Percentiles rank a stretch among this genome's conserved stretches.
phyloP scores from a whole-genome alignment of 2,888 invertebrate genomes.

The Caenorhabditis panamensis region DNA sequence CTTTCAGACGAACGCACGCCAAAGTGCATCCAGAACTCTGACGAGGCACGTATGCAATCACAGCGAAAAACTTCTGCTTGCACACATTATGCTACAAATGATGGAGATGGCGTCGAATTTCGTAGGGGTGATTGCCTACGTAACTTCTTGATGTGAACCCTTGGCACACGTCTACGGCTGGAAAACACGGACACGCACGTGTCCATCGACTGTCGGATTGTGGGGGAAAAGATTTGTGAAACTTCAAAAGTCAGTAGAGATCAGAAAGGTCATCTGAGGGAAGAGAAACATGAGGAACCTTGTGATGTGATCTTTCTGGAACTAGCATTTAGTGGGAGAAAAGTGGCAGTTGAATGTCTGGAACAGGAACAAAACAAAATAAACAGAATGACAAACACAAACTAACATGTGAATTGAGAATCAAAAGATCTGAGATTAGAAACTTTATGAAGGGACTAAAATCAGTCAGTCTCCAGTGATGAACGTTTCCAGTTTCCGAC shows the following conservation, averaged over 20 bases:
- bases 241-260: background rate
- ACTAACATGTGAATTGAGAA: too few relatives aligned
- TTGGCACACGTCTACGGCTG: background rate
- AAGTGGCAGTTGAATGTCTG: too few relatives aligned
- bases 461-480: too few relatives aligned
- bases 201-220: background rate
- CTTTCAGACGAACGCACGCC: background rate
- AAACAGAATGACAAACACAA: too few relatives aligned
- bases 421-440: too few relatives aligned
- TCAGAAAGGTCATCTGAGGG: too few relatives aligned
- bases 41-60: constrained; percentile 31
- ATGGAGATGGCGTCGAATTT: constrained; percentile 6
- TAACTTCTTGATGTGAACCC: constrained; percentile 19
- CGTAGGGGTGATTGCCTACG: constrained; percentile 35
- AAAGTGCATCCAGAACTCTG: constrained; percentile 35
- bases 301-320: too few relatives aligned
- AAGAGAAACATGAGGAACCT: background rate
- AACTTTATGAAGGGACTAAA: too few relatives aligned
- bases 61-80: constrained; percentile 4
- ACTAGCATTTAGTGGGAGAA: too few relatives aligned
- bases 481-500: too few relatives aligned
- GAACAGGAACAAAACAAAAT: too few relatives aligned
- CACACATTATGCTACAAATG: constrained; percentile 23
- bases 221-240: background rate
- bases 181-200: constrained; percentile 19